phyloP scores from a whole-genome alignment of 2,888 invertebrate genomes.

The Osedax fenrisi region DNA sequence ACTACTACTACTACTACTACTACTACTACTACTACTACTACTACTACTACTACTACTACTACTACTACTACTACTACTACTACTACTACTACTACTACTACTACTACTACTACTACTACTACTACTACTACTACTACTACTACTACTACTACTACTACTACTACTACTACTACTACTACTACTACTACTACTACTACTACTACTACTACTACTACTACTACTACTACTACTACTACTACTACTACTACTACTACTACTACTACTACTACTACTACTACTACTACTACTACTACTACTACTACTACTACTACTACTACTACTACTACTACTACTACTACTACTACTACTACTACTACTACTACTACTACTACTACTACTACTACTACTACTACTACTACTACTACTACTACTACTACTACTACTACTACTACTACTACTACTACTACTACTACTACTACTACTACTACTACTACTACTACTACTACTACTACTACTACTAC shows the following conservation, averaged over 20 bases:
- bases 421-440: slow-evolving; percentile 21
- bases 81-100: slow-evolving; percentile 22
- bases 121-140: slow-evolving; percentile 17
- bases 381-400: slow-evolving; percentile 20
- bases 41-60: slow-evolving; percentile 21
- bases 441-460: slow-evolving; percentile 20
- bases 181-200: slow-evolving; percentile 17
- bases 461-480: slow-evolving; percentile 22
- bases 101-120: slow-evolving; percentile 20
- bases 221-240: slow-evolving; percentile 20
- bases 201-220: background rate
- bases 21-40: slow-evolving; percentile 18
- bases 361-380: slow-evolving; percentile 21
- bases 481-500: slow-evolving; percentile 20
- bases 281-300: no score
- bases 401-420: slow-evolving; percentile 18
- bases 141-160: background rate
- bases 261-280: background rate
- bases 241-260: slow-evolving; percentile 17
- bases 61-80: slow-evolving; percentile 20
- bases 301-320: slow-evolving; percentile 13
- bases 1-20: slow-evolving; percentile 20
- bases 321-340: slow-evolving; percentile 12
- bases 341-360: slow-evolving; percentile 14
- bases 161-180: slow-evolving; percentile 20